Percentiles rank a stretch among this genome's conserved stretches.
These are phyloP conservation scores for Agrenia bidenticulata DNA, from an alignment of 2,888 invertebrate species.

Conservation along the genomic window DNA sequence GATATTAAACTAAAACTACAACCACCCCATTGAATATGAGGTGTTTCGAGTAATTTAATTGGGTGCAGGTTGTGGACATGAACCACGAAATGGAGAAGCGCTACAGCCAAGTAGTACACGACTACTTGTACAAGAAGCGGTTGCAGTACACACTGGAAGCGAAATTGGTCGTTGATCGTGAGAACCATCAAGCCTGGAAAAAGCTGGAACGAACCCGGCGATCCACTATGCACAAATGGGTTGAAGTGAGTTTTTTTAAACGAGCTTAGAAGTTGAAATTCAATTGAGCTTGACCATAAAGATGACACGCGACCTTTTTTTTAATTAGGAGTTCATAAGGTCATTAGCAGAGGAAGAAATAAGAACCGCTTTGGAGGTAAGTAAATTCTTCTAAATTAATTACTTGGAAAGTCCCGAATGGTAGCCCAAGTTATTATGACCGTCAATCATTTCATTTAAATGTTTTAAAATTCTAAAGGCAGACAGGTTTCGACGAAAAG, in stretches of 20 bases:
- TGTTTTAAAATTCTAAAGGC: no score
- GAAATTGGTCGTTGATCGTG: conserved; percentile 31
- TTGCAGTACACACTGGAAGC: conserved; percentile 39
- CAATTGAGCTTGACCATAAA: neutral
- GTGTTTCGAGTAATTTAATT: no score
- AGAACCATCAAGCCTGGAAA: conserved; percentile 39
- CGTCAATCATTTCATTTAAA: no score
- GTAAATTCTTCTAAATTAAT: no score
- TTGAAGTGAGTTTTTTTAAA: conserved; percentile 27
- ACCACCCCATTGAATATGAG: no score
- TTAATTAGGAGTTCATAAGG: conserved; percentile 32
- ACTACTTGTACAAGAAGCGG: conserved; percentile 38
- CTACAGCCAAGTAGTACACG: conserved; percentile 34
- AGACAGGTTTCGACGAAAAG: conserved; percentile 28
- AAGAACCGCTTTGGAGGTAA: conserved; percentile 28
- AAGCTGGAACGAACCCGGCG: conserved; percentile 37
- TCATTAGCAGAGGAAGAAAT: conserved; percentile 33
- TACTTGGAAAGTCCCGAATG: no score
- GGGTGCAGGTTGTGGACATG: conserved; percentile 45
- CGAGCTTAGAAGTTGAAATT: neutral
- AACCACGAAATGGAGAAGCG: conserved; percentile 33
- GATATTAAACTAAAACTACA: no score
- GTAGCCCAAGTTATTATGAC: no score
- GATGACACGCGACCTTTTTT: neutral
- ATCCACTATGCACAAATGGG: conserved; percentile 39